Base-by-base conservation (phyloP, 2,797 vertebrate species). In the Rallus crepitans region DNA sequence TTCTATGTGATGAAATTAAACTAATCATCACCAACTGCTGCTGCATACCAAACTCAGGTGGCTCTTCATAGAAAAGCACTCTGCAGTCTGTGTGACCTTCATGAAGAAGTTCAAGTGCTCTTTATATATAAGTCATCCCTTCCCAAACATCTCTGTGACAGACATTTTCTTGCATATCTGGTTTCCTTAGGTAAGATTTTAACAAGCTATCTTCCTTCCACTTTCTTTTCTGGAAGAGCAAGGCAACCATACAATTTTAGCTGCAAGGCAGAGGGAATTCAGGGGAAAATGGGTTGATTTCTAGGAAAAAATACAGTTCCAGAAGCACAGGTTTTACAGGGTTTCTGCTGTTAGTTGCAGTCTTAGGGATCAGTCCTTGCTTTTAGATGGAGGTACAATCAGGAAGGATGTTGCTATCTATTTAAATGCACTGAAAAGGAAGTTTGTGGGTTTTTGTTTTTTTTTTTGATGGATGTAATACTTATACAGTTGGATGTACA, bases 141-240 rank as follows among this genome's bases (percentile, higher is more conserved):
- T 47, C 13, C 20, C 81, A 64, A 83, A 24, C 11, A 86, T 20
- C 40, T 94, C 30, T 57, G 6, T 25, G 50, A 50, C 16, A 77
- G 91, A 66, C 1, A 40, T 66, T 75, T 87, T 88, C 57, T 78
- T 78, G 15, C 33, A 83, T 21, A 72, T 81, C 50, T 90, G 40
- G 30, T 75, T 88, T 95, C 61, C 30, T 86, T 42, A 50, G 31
- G 45, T 88, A 82, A 88, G 40, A 50, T 72, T 86, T 88, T 84
- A 75, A 61, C 31, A 86, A 86, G 18, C 9, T 69, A 5, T 83
- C 42, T 55, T 88, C 31, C 19, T 94, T 80, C 14, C 18, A 55
- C 24, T 75, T 76, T 21, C 9, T 81, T 12, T 75, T 93, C 57
- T 16, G 12, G 61, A 95, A 88, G 3, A 52, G 6, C 17, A 75